phyloP scores from a whole-genome alignment of 1,140 invertebrate species.

The Mylabris phalerata region DNA sequence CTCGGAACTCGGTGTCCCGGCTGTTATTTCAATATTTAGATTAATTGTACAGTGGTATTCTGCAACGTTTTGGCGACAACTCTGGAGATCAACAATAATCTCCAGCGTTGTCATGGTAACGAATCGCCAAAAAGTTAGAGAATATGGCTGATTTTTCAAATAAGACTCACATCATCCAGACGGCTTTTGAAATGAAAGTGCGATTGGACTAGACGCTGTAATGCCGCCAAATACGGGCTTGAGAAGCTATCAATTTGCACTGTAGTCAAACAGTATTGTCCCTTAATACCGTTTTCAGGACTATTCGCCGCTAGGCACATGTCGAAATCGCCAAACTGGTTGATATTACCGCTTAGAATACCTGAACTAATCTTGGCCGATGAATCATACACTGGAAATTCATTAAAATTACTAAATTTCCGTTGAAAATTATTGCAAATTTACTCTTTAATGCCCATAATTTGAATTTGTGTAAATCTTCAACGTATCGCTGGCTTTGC shows the following conservation, averaged over 20 bases:
- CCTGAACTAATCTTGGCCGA: slow-evolving; percentile 54
- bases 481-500: slow-evolving; percentile 27
- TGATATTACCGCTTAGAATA: slow-evolving; percentile 53
- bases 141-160: background rate
- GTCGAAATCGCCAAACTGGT: slow-evolving; percentile 58
- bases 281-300: slow-evolving; percentile 38
- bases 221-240: slow-evolving; percentile 39
- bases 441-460: slow-evolving; percentile 56
- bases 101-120: no score
- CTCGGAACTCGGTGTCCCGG: slow-evolving; percentile 56
- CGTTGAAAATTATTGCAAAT: background rate
- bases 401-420: no score
- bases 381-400: slow-evolving; percentile 55
- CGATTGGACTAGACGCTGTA: slow-evolving; percentile 51
- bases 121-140: no score
- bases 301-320: slow-evolving; percentile 48
- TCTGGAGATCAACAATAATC: no score
- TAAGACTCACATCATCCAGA: slow-evolving; percentile 51
- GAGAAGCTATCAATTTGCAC: slow-evolving; percentile 46
- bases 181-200: slow-evolving; percentile 54
- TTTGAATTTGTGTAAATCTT: slow-evolving; percentile 46
- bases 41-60: no score
- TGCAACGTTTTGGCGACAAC: no score
- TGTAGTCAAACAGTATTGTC: slow-evolving; percentile 54
- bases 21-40: slow-evolving; percentile 34